A percentile compares a stretch with the other conserved stretches of the same genome.
Conservation (phyloP, 2,888 invertebrate species). For the Ypsolopha sequella region DNA sequence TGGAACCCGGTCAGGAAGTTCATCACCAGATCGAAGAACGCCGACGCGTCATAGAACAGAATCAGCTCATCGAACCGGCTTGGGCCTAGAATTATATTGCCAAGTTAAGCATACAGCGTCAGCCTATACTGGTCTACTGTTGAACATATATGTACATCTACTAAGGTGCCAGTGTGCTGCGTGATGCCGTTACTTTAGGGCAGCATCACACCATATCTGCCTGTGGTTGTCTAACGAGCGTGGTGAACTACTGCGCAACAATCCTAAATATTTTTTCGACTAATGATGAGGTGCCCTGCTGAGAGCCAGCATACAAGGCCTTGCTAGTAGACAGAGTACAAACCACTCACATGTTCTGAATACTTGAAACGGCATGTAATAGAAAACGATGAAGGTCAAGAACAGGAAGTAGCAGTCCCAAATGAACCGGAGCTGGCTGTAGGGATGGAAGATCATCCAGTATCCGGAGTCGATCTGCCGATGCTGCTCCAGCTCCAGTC, state of each 20-base stretch:
- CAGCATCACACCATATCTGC: no score
- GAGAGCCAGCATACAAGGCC: no score
- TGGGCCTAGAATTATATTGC: conserved; percentile 32
- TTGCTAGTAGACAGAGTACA: no score
- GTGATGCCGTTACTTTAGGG: no score
- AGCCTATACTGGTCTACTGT: no score
- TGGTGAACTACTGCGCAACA: no score
- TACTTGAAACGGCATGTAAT: conserved; percentile 37
- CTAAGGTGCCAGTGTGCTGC: no score
- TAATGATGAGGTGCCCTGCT: no score
- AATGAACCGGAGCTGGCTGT: conserved; percentile 32
- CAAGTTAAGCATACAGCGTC: no score
- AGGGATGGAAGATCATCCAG: conserved; percentile 37
- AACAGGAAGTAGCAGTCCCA: conserved; percentile 25
- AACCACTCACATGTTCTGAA: conserved; percentile 30
- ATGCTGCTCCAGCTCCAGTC: conserved; percentile 26
- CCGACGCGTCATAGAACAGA: conserved; percentile 26
- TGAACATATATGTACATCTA: no score
- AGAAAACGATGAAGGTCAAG: conserved; percentile 16
- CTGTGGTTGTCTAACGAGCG: no score
- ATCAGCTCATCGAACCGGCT: conserved; percentile 26
- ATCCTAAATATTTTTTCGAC: no score
- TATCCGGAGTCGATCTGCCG: conserved; percentile 21
- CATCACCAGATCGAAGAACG: conserved; percentile 26
- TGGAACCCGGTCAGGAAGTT: conserved; percentile 41